Base-by-base conservation (phyloP, 2,888 invertebrate genomes). In the Mechanitis messenoides region DNA sequence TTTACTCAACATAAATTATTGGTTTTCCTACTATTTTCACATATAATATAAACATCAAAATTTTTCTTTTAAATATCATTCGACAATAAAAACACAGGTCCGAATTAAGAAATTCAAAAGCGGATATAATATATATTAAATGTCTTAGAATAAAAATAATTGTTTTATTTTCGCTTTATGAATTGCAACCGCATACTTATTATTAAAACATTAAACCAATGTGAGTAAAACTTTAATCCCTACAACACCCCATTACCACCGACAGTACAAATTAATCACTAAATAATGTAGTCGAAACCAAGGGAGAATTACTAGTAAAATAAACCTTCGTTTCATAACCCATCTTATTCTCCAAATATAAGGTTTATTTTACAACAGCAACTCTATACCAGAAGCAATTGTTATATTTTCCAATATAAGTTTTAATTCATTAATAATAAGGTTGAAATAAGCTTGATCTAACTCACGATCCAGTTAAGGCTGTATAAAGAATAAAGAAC, bases 211-310 rank as follows among this genome's bases (percentile, higher is more conserved):
- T 11, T 50, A 50, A 50, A 50, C 50, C 50, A 50, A 50, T 50
- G 50, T 31, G 28, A 50, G 50, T 50, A 31, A 50, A 50, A 42
- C 42, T 50, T 50, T 50, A 50, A 50, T 31, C 31, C 50, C 50
- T 31, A 38, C 38, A 50, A 50, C 61, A 64, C 61, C 66, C 61
- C 60, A 63, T 60, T 57, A 58, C 55, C 55, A 58, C 59, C 28
- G 53, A 50, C 70, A 75, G 80, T 77, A 79, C 72, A 77, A 79
- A 79, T 78, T 78, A 77, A 77, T 77, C 68, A 76, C 70, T 68
- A 69, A 70, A 71, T 68, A 72, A 71, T 72, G 68, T 65, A 69
- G 60, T 66, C 69, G 59, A 55, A 47, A 47, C 55, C 55, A 58
- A 42, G 58, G 53, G 53, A 57, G 63, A 60, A 57, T 60, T 57